Percentiles rank a stretch among this genome's conserved stretches.
Conservation (phyloP, 1,140 invertebrate species). For the Formica selysi region DNA sequence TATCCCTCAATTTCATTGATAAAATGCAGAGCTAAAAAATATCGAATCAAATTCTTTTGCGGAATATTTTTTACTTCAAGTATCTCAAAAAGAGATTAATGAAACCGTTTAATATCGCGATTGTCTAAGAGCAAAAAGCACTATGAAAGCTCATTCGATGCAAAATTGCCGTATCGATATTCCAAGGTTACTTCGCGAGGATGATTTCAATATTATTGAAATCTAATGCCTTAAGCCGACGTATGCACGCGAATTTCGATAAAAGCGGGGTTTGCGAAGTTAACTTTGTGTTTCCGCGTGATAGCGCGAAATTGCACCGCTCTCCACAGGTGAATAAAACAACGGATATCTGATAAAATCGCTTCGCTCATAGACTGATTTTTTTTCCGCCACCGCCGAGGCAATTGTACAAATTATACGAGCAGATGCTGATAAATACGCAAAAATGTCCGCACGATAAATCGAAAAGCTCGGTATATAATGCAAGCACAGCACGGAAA, state of each 20-base stretch:
- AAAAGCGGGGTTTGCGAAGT: slow-evolving; percentile 52
- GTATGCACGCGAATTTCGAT: slow-evolving; percentile 55
- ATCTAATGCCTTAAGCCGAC: slow-evolving; percentile 55
- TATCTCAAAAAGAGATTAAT: background rate
- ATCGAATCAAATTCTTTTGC: background rate
- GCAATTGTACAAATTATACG: slow-evolving; percentile 57
- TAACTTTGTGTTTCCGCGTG: slow-evolving; percentile 51
- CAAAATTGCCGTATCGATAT: slow-evolving; percentile 35
- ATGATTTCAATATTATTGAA: slow-evolving; percentile 63
- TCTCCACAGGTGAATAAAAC: slow-evolving; percentile 41
- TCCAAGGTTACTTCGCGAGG: slow-evolving; percentile 27
- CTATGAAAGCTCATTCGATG: background rate
- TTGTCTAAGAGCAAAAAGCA: background rate
- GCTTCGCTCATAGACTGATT: slow-evolving; percentile 29
- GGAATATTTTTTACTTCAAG: slow-evolving; percentile 1
- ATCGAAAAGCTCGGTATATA: slow-evolving; percentile 41
- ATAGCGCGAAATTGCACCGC: slow-evolving; percentile 37
- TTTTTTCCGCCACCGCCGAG: slow-evolving; percentile 1
- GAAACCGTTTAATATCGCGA: slow-evolving; percentile 23
- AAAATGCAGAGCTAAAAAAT: background rate
- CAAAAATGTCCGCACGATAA: slow-evolving; percentile 50
- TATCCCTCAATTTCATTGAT: background rate
- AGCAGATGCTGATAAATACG: slow-evolving; percentile 41
- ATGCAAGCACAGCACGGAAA: slow-evolving; percentile 9
- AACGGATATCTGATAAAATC: slow-evolving; percentile 61